Base-by-base conservation (phyloP, 2,113 vertebrate species). In the Azemiops feae region DNA sequence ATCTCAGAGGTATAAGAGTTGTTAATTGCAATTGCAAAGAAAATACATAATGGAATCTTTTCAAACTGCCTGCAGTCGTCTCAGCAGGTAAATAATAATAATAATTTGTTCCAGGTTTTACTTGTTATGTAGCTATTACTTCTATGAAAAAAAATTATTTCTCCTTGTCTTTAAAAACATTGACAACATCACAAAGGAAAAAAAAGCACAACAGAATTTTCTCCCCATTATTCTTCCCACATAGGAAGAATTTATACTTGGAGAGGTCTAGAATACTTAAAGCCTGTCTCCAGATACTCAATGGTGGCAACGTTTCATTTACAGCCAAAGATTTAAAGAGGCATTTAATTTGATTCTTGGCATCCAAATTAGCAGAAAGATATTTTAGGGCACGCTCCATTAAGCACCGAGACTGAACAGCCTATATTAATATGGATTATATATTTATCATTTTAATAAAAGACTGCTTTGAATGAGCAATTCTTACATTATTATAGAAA, bases 311-410 rank as follows among this genome's bases (percentile, higher is more conserved):
- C 7, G 34, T 89, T 81, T 88, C 81, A 92, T 81, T 64, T 92
- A 45, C 27, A 92, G 57, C 18, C 55, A 89, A 22, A 69, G 74
- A 89, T 69, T 86, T 86, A 86, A 60, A 55, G 39, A 87, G 55
- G 27, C 34, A 94, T 90, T 90, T 92, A 47, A 89, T 94, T 91
- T 87, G 45, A 43, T 91, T 20, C 85, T 54, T 47, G 87, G 43
- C 60, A 45, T 55, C 58, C 47, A 88, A 74, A 92, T 53, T 85
- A 85, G 43, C 43, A 89, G 23, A 58, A 52, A 89, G 20, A 39
- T 91, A 58, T 53, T 91, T 92, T 69, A 93, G n/a, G 50, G 25
- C 57, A 45, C n/a, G 50, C 12, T 85, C 6, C 45, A 60, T 27
- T 74, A 58, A 39, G 20, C 39, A 12, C 43, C 20, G 43, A 85